Evolutionary conservation across 2,888 invertebrate genomes (phyloP), one percentile per base, ranked within the genome.

Genomic region (Lypha dubia): DNA sequence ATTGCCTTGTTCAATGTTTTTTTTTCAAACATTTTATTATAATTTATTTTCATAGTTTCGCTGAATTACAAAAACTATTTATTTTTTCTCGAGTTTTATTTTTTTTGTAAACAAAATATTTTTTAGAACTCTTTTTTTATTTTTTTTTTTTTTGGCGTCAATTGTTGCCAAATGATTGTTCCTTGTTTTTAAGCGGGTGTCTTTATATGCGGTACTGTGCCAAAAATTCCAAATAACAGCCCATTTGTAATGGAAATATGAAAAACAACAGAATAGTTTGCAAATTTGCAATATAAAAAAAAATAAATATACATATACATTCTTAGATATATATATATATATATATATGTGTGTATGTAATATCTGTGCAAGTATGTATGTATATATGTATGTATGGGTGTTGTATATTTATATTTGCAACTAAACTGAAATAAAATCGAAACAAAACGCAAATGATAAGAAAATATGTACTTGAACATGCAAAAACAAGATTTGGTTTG

Each of bases 361-460:
- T n/a, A n/a, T n/a, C n/a, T n/a, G n/a, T n/a, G n/a, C n/a, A n/a
- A n/a, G n/a, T n/a, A n/a, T n/a, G n/a, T n/a, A n/a, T n/a, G n/a
- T n/a, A n/a, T n/a, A n/a, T n/a, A 28, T 28, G 28, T 28, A 4
- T 28, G 28, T 5, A n/a, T 28, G 28, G 28, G 28, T 28, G 5
- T 28, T 41, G 1, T 41, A 4, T 41, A 15, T 41, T 13, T 41
- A 4, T 41, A 9, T 53, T 11, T 53, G 28, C 53, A 53, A 67
- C 7, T 38, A n/a, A 77, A 77, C 68, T 60, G 41, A 70, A 67
- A 76, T 62, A 76, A 75, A 70, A 76, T 76, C 75, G 58, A 63
- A 83, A 75, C 82, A 77, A 70, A 85, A 79, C 46, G 63, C 65
- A 79, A 79, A 70, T 74, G 76, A 77, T 84, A 84, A 80, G 79